Conservation (phyloP, 2,113 vertebrate species). For the Pedionomus torquatus region DNA sequence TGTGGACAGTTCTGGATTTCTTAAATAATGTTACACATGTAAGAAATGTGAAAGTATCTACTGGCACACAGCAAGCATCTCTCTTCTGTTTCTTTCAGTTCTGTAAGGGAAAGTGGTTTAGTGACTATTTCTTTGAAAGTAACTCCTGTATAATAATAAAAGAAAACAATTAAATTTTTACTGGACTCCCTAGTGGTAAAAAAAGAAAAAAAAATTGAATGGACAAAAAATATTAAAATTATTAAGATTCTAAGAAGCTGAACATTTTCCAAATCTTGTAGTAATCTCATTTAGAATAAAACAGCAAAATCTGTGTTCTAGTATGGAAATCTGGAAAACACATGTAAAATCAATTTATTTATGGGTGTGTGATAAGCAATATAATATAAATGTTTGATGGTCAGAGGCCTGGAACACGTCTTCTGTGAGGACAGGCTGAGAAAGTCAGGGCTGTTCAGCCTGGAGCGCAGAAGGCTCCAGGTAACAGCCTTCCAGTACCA, state of each 20-base stretch:
- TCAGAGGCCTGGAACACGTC: too few relatives aligned
- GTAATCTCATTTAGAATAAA: background rate
- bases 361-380: background rate
- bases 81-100: background rate
- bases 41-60: background rate
- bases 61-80: background rate
- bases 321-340: background rate
- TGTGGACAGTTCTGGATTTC: background rate
- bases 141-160: background rate
- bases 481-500: too few relatives aligned
- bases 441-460: too few relatives aligned
- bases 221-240: background rate
- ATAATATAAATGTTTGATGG: background rate
- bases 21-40: background rate
- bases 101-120: background rate
- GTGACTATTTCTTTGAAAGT: background rate
- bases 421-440: too few relatives aligned
- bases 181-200: background rate
- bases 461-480: too few relatives aligned
- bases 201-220: background rate
- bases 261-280: background rate
- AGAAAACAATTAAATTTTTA: background rate
- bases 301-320: background rate
- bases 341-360: background rate
- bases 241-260: background rate